Evolutionary conservation across 2,797 vertebrate species (phyloP), one percentile per base, ranked within the genome.

Genomic region (Bradypus variegatus): DNA sequence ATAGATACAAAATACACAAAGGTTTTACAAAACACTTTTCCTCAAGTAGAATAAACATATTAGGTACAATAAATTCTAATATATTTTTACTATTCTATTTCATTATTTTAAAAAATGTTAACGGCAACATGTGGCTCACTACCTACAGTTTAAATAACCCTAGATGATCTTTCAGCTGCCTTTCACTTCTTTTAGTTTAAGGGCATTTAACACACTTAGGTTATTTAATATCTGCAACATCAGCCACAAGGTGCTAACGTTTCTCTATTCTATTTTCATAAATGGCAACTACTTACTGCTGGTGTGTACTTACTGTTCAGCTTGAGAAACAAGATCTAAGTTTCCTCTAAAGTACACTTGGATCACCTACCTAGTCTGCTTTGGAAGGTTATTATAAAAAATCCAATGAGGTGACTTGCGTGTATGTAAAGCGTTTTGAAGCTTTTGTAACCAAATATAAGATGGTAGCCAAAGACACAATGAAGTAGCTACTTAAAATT

Each of bases 191-290:
- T 90, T 92, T 38, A 82, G 48, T 96, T 38, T 92, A 80, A 69
- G 15, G 86, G 14, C 69, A 77, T n/a, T 88, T 83, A 91, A 84
- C 73, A 18, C 41, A 70, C 62, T 62, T 67, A 88, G 45, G 33
- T 58, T 65, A 85, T 48, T 92, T 92, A 93, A 38, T 58, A 89
- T 81, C 55, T 86, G 64, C 50, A 92, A 53, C 21, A 55, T 62
- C 36, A 85, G 70, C 36, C 76, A 93, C 33, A 29, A 83, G 41
- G 80, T 41, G 29, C 55, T 89, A 50, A 73, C 60, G 77, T 81
- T 89, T 84, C 84, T 92, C 58, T 93, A 29, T 88, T 27, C 48
- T 84, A 13, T 55, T 92, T 92, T 89, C 36, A 64, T 53, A 89
- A 92, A 81, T 31, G 31, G 25, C 55, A 65, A 72, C 50, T 73